Percentiles rank a stretch among this genome's conserved stretches.
These are phyloP conservation scores for Scopus umbretta DNA, from an alignment of 2,113 vertebrate species.

Conservation along the genomic window DNA sequence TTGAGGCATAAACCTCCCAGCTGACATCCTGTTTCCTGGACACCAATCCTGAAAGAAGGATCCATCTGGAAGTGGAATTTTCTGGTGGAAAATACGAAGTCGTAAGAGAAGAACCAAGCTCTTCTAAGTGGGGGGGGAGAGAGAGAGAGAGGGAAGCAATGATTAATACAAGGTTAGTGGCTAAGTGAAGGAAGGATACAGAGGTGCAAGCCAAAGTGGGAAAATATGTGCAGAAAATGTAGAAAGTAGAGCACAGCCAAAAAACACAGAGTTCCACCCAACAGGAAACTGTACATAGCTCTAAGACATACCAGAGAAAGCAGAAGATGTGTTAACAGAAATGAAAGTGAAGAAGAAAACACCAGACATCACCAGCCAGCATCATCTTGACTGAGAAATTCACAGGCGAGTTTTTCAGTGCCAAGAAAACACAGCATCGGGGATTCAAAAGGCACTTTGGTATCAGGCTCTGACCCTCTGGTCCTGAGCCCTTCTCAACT, in stretches of 20 bases:
- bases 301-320: neutral
- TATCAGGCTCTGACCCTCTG: neutral
- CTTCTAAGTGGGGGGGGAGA: neutral
- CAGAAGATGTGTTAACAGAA: slow-evolving; percentile 29
- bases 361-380: slow-evolving; percentile 13
- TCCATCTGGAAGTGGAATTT: slow-evolving; percentile 4
- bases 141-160: neutral
- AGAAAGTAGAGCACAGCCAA: slow-evolving; percentile 5
- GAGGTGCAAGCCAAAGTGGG: neutral
- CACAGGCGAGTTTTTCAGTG: neutral
- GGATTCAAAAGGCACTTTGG: neutral
- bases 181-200: neutral
- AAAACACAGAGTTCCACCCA: slow-evolving; percentile 19
- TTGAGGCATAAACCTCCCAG: slow-evolving; percentile 42
- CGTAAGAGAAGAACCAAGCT: neutral
- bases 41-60: slow-evolving; percentile 24
- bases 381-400: slow-evolving; percentile 2
- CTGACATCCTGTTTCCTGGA: slow-evolving; percentile 32
- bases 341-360: slow-evolving; percentile 19
- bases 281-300: slow-evolving; percentile 18
- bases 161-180: neutral
- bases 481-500: neutral
- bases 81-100: slow-evolving; percentile 25
- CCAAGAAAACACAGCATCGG: neutral
- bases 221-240: neutral